Conservation (phyloP, 2,797 vertebrate species). For the Babyrousa celebensis region DNA sequence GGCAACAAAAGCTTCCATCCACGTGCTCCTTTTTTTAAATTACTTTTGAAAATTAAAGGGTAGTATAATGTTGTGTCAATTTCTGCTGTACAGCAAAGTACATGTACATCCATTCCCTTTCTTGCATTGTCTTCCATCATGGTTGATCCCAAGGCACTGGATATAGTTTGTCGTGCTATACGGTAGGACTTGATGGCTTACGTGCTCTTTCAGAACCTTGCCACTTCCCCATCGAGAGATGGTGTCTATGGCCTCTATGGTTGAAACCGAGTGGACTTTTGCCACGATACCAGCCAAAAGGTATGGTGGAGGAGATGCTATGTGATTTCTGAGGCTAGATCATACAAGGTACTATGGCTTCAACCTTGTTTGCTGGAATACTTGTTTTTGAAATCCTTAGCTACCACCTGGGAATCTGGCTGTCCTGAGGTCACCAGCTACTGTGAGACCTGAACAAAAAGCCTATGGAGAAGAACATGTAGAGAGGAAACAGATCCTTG, state of each 20-base stretch:
- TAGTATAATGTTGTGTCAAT: too few relatives aligned
- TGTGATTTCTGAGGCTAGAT: background rate
- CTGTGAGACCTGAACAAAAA: background rate
- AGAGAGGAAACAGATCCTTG: background rate
- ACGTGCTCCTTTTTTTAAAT: background rate
- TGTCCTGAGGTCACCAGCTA: background rate
- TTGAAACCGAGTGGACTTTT: background rate
- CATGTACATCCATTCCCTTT: too few relatives aligned
- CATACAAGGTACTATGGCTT: background rate
- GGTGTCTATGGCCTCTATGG: background rate
- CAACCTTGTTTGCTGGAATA: background rate
- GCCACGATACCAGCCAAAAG: background rate
- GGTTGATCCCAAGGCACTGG: too few relatives aligned
- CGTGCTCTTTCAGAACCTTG: background rate
- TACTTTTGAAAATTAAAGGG: too few relatives aligned
- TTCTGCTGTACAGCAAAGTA: too few relatives aligned
- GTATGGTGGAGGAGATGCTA: background rate
- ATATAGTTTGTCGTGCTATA: too few relatives aligned
- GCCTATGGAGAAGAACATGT: background rate
- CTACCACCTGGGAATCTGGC: background rate
- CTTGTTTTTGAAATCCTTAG: background rate
- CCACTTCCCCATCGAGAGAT: background rate
- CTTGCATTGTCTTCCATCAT: too few relatives aligned
- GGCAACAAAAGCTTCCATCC: background rate
- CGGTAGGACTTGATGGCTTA: too few relatives aligned